A percentile compares a stretch with the other conserved stretches of the same genome.
Evolutionary conservation across 2,888 invertebrate species (phyloP).

Genomic region (Erannis defoliaria): DNA sequence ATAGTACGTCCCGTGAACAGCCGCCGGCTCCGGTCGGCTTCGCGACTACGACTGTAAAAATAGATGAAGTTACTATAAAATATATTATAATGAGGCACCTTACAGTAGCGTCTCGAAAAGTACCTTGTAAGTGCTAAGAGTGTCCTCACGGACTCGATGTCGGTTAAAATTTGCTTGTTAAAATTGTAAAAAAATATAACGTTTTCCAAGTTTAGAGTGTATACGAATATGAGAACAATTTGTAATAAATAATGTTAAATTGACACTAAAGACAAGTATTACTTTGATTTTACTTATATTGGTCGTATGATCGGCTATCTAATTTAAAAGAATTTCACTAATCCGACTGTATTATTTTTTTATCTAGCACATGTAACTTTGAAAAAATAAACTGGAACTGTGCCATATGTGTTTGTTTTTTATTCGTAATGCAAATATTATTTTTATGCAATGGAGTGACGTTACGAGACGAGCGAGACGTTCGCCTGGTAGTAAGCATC

Average conservation of each 20-base stretch:
- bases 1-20: slow-evolving; percentile 48
- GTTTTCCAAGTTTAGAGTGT: slow-evolving; percentile 76
- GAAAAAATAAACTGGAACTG: slow-evolving; percentile 84
- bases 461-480: too few species aligned
- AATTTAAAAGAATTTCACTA: slow-evolving; percentile 75
- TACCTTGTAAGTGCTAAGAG: slow-evolving; percentile 66
- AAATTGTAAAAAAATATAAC: slow-evolving; percentile 71
- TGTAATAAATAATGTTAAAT: slow-evolving; percentile 54
- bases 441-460: too few species aligned
- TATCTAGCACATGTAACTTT: slow-evolving; percentile 84
- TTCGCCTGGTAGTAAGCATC: too few species aligned
- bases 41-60: slow-evolving; percentile 73
- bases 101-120: slow-evolving; percentile 63
- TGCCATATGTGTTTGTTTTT: slow-evolving; percentile 76
- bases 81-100: slow-evolving; percentile 68
- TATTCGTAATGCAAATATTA: slow-evolving; percentile 35
- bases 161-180: slow-evolving; percentile 74
- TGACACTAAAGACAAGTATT: slow-evolving; percentile 49
- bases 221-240: slow-evolving; percentile 56
- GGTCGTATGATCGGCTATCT: slow-evolving; percentile 48
- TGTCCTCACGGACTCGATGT: slow-evolving; percentile 61
- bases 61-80: slow-evolving; percentile 77
- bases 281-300: slow-evolving; percentile 45
- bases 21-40: slow-evolving; percentile 45
- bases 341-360: slow-evolving; percentile 86